These are phyloP conservation scores for Hippocampus abdominalis DNA, from an alignment of 2,113 vertebrate genomes.

Conservation along the genomic window DNA sequence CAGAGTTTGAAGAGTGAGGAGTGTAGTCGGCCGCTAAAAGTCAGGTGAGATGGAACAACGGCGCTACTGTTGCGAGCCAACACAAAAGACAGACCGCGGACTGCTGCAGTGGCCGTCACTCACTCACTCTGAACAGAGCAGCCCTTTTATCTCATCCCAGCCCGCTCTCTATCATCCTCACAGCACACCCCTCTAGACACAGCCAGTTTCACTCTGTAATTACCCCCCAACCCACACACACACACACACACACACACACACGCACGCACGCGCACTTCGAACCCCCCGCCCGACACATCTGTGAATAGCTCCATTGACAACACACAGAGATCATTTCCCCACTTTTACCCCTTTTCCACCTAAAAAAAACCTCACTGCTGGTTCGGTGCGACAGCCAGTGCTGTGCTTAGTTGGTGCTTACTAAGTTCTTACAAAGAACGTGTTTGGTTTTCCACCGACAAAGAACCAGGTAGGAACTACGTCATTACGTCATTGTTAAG, in stretches of 20 bases:
- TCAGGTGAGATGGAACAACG: conserved; percentile 9
- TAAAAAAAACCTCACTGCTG: too few relatives aligned
- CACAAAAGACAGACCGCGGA: conserved; percentile 2
- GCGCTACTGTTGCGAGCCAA: not conserved
- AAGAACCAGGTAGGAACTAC: too few relatives aligned
- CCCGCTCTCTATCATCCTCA: not conserved
- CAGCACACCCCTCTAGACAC: not conserved
- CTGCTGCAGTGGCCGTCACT: not conserved
- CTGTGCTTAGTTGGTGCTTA: too few relatives aligned
- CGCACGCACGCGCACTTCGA: too few relatives aligned
- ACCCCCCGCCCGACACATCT: not conserved
- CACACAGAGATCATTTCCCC: not conserved
- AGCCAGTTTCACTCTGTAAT: not conserved
- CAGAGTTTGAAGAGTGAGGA: not conserved
- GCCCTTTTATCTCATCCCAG: not conserved
- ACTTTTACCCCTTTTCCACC: not conserved
- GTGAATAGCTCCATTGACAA: conserved; percentile 33
- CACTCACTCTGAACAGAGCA: not conserved
- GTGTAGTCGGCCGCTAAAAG: not conserved
- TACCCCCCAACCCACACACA: not conserved
- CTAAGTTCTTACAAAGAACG: too few relatives aligned
- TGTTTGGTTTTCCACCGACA: too few relatives aligned
- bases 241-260: not conserved
- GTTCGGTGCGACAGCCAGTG: too few relatives aligned
- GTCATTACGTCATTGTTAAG: too few relatives aligned